Conservation (phyloP, 23 tunicate genomes). For the Corella eumyota region DNA sequence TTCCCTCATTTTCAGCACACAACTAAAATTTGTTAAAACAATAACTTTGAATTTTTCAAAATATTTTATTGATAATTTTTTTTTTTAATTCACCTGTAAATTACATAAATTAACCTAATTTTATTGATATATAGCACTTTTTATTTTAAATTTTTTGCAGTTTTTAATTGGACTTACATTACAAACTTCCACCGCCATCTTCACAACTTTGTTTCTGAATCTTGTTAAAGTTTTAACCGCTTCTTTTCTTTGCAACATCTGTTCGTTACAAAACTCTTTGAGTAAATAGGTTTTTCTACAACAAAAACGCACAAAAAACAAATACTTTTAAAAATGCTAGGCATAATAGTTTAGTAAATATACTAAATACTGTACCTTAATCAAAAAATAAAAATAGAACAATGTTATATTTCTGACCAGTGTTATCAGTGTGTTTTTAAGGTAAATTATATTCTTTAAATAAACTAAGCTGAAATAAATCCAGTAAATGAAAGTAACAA, state of each 20-base stretch:
- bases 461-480: too few species aligned
- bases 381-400: too few species aligned
- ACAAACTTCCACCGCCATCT: conserved; percentile 26
- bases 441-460: too few species aligned
- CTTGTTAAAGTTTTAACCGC: conserved; percentile 17
- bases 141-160: background rate
- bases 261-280: conserved; percentile 49
- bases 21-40: conserved; percentile 13
- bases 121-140: background rate
- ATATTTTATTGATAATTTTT: too few species aligned
- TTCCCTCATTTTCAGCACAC: conserved; percentile 53
- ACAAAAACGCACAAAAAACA: background rate
- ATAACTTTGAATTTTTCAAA: too few species aligned
- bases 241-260: conserved; percentile 12
- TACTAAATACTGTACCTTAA: too few species aligned
- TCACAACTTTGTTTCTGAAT: conserved; percentile 26
- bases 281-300: conserved; percentile 63
- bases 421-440: too few species aligned
- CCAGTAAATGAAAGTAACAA: background rate
- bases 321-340: too few species aligned
- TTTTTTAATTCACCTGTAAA: too few species aligned
- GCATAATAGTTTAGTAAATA: background rate
- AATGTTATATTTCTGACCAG: too few species aligned
- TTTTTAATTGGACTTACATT: conserved; percentile 12
- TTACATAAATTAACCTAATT: background rate